phyloP scores from a whole-genome alignment of 1,140 invertebrate species.

The Drosophila equinoxialis region DNA sequence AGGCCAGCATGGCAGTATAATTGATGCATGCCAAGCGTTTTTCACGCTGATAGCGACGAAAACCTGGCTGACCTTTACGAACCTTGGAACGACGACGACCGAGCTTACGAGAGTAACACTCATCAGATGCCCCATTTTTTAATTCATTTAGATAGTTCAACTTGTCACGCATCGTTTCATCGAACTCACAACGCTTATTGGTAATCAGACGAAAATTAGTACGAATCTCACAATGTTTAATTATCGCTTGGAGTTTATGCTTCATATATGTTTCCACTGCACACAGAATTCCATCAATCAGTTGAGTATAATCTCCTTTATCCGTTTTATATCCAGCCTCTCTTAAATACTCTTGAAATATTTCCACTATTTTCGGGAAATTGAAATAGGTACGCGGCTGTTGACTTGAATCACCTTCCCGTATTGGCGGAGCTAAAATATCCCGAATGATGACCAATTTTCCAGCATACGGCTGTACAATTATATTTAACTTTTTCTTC shows the following conservation, averaged over 20 bases:
- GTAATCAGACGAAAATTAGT: slow-evolving; percentile 31
- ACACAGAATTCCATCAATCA: slow-evolving; percentile 40
- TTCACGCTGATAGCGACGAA: neutral
- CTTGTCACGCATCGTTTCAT: slow-evolving; percentile 33
- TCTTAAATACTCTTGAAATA: slow-evolving; percentile 18
- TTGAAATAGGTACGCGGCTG: slow-evolving; percentile 35
- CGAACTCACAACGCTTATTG: slow-evolving; percentile 26
- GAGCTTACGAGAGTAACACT: slow-evolving; percentile 16
- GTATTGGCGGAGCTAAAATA: slow-evolving; percentile 20
- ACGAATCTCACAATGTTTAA: slow-evolving; percentile 50
- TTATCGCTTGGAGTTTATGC: neutral
- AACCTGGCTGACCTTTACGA: slow-evolving; percentile 1
- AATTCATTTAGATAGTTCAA: slow-evolving; percentile 53
- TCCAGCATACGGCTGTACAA: slow-evolving; percentile 52
- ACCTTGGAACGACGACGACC: slow-evolving; percentile 1
- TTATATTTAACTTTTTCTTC: slow-evolving; percentile 19
- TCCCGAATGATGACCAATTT: slow-evolving; percentile 35
- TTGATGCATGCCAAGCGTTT: slow-evolving; percentile 39
- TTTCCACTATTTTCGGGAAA: slow-evolving; percentile 15
- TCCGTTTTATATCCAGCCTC: neutral
- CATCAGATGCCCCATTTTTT: slow-evolving; percentile 45
- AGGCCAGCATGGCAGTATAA: slow-evolving; percentile 43
- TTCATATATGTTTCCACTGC: slow-evolving; percentile 59
- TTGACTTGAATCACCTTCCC: neutral
- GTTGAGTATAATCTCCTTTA: neutral